Conservation (phyloP, 2,113 vertebrate species). For the Rutilus rutilus region DNA sequence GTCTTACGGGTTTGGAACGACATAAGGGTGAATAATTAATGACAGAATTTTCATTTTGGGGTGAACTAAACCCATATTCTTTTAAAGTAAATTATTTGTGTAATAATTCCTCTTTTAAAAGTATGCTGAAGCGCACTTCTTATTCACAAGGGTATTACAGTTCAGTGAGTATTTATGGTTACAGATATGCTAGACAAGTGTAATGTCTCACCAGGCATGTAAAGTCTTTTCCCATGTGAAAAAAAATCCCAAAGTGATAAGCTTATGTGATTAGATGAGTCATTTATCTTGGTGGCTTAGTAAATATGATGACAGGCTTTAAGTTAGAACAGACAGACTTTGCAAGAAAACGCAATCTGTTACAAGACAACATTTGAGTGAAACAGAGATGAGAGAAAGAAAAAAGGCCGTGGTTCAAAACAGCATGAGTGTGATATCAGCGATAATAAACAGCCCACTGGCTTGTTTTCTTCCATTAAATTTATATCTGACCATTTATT, state of each 20-base stretch:
- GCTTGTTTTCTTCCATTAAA: constrained; percentile 25
- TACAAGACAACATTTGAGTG: constrained; percentile 21
- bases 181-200: not conserved
- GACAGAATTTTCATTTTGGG: too few relatives aligned
- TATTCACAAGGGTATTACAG: not conserved
- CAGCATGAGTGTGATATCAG: not conserved
- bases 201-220: not conserved
- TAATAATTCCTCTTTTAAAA: not conserved
- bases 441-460: not conserved
- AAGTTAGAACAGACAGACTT: not conserved
- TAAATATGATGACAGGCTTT: not conserved
- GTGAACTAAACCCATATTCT: not conserved
- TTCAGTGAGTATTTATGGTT: not conserved
- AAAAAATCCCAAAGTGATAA: not conserved
- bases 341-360: constrained; percentile 3
- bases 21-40: too few relatives aligned
- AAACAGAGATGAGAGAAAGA: constrained; percentile 10
- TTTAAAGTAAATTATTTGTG: not conserved
- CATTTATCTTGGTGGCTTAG: constrained; percentile 13
- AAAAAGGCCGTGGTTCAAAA: not conserved
- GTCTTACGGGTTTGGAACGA: too few relatives aligned
- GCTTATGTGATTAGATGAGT: constrained; percentile 15
- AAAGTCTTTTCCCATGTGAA: not conserved
- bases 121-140: not conserved
- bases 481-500: constrained; percentile 11